A percentile compares a stretch with the other conserved stretches of the same genome.
phyloP scores from a whole-genome alignment of 2,888 invertebrate genomes.

The Andrena praecox region DNA sequence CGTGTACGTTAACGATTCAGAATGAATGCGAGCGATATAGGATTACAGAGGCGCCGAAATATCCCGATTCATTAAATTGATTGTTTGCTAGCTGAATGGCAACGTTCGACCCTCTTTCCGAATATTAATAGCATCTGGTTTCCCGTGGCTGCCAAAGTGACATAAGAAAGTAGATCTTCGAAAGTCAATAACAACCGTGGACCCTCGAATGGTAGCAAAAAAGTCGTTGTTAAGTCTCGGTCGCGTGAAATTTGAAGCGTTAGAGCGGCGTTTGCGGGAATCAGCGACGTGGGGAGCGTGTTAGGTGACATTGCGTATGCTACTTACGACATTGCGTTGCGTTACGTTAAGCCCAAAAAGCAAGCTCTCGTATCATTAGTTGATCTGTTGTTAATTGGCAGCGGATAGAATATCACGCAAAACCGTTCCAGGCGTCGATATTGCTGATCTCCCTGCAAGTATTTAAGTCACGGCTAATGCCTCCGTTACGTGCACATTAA shows the following conservation, averaged over 20 bases:
- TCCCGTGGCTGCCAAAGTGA: slow-evolving; percentile 38
- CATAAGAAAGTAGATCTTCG: slow-evolving; percentile 24
- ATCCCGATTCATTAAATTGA: slow-evolving; percentile 34
- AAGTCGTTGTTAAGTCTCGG: not conserved
- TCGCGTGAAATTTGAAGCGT: not conserved
- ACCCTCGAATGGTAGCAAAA: not conserved
- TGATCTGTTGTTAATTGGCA: slow-evolving; percentile 59
- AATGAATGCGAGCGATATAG: slow-evolving; percentile 6
- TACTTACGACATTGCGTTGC: slow-evolving; percentile 81
- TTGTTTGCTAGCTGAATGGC: slow-evolving; percentile 34
- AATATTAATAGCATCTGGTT: slow-evolving; percentile 61
- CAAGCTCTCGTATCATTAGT: slow-evolving; percentile 74
- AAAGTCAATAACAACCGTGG: slow-evolving; percentile 37
- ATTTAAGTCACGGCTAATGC: slow-evolving; percentile 28
- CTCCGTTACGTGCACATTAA: not conserved
- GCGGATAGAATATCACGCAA: slow-evolving; percentile 59
- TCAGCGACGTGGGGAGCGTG: not conserved
- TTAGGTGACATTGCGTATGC: slow-evolving; percentile 50
- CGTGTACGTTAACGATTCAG: not conserved
- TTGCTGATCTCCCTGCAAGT: slow-evolving; percentile 51
- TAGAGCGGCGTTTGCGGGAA: not conserved
- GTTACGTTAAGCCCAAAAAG: slow-evolving; percentile 75
- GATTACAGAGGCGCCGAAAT: not conserved
- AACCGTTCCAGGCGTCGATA: slow-evolving; percentile 31
- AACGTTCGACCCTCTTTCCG: slow-evolving; percentile 39